Base-by-base conservation (phyloP, 1,140 invertebrate species). In the Sitodiplosis mosellana region DNA sequence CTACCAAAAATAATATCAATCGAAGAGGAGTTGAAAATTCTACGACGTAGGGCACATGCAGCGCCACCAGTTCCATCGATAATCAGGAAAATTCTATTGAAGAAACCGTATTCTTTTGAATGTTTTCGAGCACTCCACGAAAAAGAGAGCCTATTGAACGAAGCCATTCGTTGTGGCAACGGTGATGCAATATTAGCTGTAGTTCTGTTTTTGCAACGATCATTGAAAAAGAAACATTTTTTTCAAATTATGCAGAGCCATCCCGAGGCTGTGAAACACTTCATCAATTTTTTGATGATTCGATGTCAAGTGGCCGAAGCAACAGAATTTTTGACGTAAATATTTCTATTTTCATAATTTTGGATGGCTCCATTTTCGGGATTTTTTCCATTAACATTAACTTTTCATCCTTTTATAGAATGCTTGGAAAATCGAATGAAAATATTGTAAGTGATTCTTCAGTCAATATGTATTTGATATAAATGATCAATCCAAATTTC, bases 121-220 rank as follows among this genome's bases (percentile, higher is more conserved):
- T 54, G 60, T 33, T 74, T 74, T 27, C 66, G 69, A 49, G 73
- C 69, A 17, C 49, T 75, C 47, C 65, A 67, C 41, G 69, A 69
- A 47, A 77, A 77, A 52, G 69, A 67, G n/a, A 59, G 70, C 46
- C 49, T 76, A n/a, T 51, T 77, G 11, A 70, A 74, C 52, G 70
- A 65, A 41, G 67, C 73, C 0, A 56, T 75, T 17, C 59, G 62
- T 15, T 59, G 71, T 8, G 71, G 73, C 4, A 69, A 72, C 49
- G 75, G 74, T 2, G 72, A 76, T 66, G 68, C 68, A 14, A 69
- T 77, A 34, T 56, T 75, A 46, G 64, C 64, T 27, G 74, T 76
- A 4, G 65, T 75, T 0, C 49, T 76, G 0, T 76, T 74, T 48
- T 56, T 77, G 1, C 70, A 69, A 20, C 68, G 69, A 52, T 73